These are phyloP conservation scores for Brenthis daphne DNA, from an alignment of 2,888 invertebrate species.

Conservation along the genomic window DNA sequence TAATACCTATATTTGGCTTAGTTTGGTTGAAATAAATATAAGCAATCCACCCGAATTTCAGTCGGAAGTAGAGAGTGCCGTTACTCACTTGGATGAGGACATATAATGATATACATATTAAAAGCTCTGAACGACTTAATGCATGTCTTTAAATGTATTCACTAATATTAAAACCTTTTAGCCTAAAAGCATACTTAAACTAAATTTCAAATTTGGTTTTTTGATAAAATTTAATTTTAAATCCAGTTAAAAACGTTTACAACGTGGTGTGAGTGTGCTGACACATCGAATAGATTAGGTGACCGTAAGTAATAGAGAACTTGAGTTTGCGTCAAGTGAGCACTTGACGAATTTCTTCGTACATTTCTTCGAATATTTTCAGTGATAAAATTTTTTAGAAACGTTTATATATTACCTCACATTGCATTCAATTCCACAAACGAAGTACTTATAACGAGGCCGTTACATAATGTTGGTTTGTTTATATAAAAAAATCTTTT, in stretches of 20 bases:
- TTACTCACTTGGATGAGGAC: too few species aligned
- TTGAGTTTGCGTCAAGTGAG: slow-evolving; percentile 56
- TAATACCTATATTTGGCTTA: too few species aligned
- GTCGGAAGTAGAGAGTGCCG: too few species aligned
- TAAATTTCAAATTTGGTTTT: background rate
- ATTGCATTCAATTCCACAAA: background rate
- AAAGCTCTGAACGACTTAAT: too few species aligned
- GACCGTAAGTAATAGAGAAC: slow-evolving; percentile 65
- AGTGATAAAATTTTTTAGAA: slow-evolving; percentile 37
- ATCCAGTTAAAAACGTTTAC: slow-evolving; percentile 28
- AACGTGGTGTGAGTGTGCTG: slow-evolving; percentile 30
- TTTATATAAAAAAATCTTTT: too few species aligned
- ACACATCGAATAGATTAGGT: slow-evolving; percentile 40
- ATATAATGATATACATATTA: too few species aligned
- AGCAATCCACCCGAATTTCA: too few species aligned
- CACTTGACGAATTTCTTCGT: slow-evolving; percentile 51
- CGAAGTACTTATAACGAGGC: background rate
- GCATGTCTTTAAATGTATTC: too few species aligned
- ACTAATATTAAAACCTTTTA: too few species aligned
- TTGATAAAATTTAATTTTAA: slow-evolving; percentile 13
- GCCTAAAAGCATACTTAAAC: background rate
- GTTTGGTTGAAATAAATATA: too few species aligned
- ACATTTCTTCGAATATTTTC: slow-evolving; percentile 58
- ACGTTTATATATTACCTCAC: background rate
- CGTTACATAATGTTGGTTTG: too few species aligned